Base-by-base conservation (phyloP, 2,888 invertebrate species). In the Dascillus cervinus region DNA sequence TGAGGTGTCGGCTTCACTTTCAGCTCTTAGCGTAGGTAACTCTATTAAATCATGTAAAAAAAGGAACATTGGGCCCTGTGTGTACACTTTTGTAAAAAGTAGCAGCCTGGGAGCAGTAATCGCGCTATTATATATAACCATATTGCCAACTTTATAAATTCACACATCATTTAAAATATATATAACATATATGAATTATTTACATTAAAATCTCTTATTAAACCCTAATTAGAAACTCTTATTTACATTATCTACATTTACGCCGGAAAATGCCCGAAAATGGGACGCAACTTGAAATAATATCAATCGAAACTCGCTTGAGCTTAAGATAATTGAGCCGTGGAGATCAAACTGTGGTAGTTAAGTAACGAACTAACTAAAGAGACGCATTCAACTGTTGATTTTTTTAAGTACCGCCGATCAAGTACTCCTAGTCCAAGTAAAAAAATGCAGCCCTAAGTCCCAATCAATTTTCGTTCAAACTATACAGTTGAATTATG, bases 211-310 rank as follows among this genome's bases (percentile, higher is more conserved):
- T n/a, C n/a, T n/a, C 26, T 42, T 39, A 34, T 31, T 43, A 56
- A n/a, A 50, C 47, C 56, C 56, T 57, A 56, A 51, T 56, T 60
- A 62, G n/a, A 59, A 61, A 55, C 54, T 55, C 50, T 50, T 50
- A 47, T 50, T 42, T 64, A 63, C 63, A 64, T 32, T 59, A 58
- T 62, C 47, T 58, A 60, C 59, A 62, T 58, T 35, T 60, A 60
- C 57, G 59, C 30, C 44, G 57, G 58, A 60, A n/a, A 62, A 61
- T 59, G 56, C 59, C 62, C 60, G 40, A 42, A 42, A 44, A 44
- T 58, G 57, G 53, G 52, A 50, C 51, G 49, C 55, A 55, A 55
- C 53, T 54, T 47, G 47, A 52, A 52, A 26, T 38, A 45, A 46
- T 47, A 39, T 43, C 39, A 42, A 42, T 43, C 37, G 40, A 49